These are phyloP conservation scores for Malurus splendens DNA, from an alignment of 2,797 vertebrate genomes.

Conservation along the genomic window DNA sequence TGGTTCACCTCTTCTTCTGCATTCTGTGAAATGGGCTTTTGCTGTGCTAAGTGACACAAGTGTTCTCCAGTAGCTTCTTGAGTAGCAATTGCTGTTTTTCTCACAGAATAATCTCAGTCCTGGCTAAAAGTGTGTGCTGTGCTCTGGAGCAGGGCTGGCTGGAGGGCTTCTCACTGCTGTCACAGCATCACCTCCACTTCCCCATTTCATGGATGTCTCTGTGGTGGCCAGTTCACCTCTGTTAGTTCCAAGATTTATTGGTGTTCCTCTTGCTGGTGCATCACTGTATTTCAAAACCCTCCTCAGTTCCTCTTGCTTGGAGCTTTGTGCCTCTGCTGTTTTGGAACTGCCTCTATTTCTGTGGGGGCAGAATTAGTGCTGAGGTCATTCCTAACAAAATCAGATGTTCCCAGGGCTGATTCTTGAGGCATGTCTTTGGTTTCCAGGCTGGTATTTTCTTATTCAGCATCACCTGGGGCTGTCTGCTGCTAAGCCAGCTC, in stretches of 20 bases:
- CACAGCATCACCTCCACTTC: not conserved
- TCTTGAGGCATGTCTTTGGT: conserved; percentile 1
- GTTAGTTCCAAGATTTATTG: not conserved
- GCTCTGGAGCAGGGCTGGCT: not conserved
- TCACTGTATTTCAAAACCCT: not conserved
- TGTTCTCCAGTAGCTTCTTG: not conserved
- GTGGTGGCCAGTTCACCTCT: not conserved
- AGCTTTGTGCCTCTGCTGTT: not conserved
- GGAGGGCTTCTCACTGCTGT: not conserved
- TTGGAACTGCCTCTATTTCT: not conserved
- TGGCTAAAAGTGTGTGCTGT: not conserved
- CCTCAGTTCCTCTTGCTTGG: not conserved
- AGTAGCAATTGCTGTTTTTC: not conserved
- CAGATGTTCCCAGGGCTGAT: not conserved
- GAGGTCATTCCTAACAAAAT: not conserved
- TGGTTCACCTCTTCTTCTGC: not conserved
- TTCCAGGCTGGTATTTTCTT: conserved; percentile 12
- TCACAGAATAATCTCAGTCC: not conserved
- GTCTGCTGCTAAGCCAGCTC: conserved; percentile 18
- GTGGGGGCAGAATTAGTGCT: not conserved
- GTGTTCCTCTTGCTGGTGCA: not conserved
- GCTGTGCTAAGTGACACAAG: not conserved
- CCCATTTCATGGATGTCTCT: not conserved
- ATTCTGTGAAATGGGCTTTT: not conserved
- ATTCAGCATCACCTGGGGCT: conserved; percentile 14